Evolutionary conservation across 2,113 vertebrate species (phyloP).

Genomic region (Galbula dea): DNA sequence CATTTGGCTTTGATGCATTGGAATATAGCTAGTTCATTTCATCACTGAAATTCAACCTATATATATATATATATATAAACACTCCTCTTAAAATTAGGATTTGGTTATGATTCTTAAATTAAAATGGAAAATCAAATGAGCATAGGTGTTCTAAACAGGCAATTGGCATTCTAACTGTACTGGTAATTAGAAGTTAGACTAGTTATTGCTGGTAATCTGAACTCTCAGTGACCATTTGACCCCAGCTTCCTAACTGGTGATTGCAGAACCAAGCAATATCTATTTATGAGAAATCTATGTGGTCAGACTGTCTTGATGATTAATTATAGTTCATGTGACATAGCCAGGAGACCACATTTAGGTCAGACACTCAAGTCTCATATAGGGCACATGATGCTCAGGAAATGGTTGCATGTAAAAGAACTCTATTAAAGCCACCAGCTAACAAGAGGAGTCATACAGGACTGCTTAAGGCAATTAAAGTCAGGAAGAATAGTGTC

Average conservation of each 20-base stretch:
- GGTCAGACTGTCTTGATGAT: neutral
- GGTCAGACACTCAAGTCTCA: neutral
- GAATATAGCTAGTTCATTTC: slow-evolving; percentile 7
- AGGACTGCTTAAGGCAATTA: neutral
- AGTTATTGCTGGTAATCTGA: neutral
- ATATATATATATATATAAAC: neutral
- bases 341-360: neutral
- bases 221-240: neutral
- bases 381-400: neutral
- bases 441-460: neutral
- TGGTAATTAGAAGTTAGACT: neutral
- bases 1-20: slow-evolving; percentile 37
- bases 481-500: neutral
- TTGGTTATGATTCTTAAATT: slow-evolving; percentile 9
- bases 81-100: neutral
- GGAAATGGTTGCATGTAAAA: neutral
- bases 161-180: neutral
- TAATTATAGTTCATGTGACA: neutral
- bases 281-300: neutral
- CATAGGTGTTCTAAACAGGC: neutral
- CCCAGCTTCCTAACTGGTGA: neutral
- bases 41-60: neutral
- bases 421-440: neutral
- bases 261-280: neutral
- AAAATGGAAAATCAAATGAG: neutral